A percentile compares a stretch with the other conserved stretches of the same genome.
These are phyloP conservation scores for Morpho helenor DNA, from an alignment of 2,888 invertebrate genomes.

Conservation along the genomic window DNA sequence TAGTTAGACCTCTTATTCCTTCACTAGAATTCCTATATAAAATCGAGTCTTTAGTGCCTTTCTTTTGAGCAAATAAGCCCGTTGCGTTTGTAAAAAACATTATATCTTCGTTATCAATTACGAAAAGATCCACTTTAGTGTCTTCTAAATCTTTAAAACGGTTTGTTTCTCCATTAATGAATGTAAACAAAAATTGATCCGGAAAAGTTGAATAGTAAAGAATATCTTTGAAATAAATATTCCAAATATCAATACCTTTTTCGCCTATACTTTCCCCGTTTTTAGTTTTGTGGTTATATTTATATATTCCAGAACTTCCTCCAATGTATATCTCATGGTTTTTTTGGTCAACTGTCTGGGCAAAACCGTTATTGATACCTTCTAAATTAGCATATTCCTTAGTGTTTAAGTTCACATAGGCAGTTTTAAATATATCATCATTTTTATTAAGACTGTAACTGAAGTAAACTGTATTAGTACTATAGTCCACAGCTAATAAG, in stretches of 20 bases:
- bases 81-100: constrained; percentile 54
- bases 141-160: constrained; percentile 56
- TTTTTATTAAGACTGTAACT: constrained; percentile 45
- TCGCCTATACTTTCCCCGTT: constrained; percentile 42
- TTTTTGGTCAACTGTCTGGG: constrained; percentile 51
- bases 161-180: constrained; percentile 37
- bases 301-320: constrained; percentile 54
- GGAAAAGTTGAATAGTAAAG: constrained; percentile 55
- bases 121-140: constrained; percentile 54
- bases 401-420: constrained; percentile 48
- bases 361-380: constrained; percentile 50
- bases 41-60: constrained; percentile 45
- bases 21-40: constrained; percentile 33
- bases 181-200: constrained; percentile 47
- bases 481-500: constrained; percentile 48
- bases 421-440: constrained; percentile 45
- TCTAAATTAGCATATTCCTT: constrained; percentile 47
- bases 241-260: constrained; percentile 49
- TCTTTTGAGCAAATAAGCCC: constrained; percentile 51
- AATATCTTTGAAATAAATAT: constrained; percentile 50
- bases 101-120: constrained; percentile 48
- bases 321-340: constrained; percentile 54
- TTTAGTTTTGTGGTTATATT: constrained; percentile 46
- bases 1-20: constrained; percentile 47
- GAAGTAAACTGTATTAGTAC: constrained; percentile 52